Base-by-base conservation (phyloP, 2,797 vertebrate genomes). In the Forpus xanthops region DNA sequence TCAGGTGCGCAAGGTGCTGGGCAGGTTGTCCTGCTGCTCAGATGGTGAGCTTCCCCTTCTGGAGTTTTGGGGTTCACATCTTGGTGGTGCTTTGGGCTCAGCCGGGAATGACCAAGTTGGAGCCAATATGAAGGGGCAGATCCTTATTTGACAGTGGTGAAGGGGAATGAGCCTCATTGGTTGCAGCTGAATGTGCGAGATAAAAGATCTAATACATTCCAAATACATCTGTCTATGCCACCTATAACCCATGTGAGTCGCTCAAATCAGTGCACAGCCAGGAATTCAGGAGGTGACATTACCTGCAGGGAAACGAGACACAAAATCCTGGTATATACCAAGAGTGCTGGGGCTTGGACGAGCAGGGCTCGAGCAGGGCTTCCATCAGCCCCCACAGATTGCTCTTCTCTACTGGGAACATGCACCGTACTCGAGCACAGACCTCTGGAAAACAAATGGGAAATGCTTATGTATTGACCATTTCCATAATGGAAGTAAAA, bases 221-320 rank as follows among this genome's bases (percentile, higher is more conserved):
- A 9, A 23, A 47, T 6, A 19, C 6, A 5, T 23, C 75, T 47
- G 55, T 10, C 33, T 73, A 8, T 2, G 1, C 39, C 7, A 52
- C 27, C 53, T 45, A 5, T 19, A 8, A 2, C 2, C 39, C 12
- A 10, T 3, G 1, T 4, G 35, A n/a, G 30, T 5, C 3, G 0
- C 42, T 10, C 28, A 5, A 2, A 28, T 1, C 58, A 30, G 35
- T 14, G 3, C 35, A 1, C 73, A 66, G 0, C 9, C 0, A 3
- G 85, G 62, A 80, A 6, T 20, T 1, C 1, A 5, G 33, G 31
- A 35, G 45, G 30, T 12, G 2, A 1, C 5, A 11, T 5, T 0
- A 15, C 56, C 61, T 74, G 42, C 1, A 10, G 41, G 85, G 37
- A 27, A 24, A 6, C 0, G 25, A 44, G 39, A 7, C 5, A 27